These are phyloP conservation scores for Cervus canadensis DNA, from an alignment of 2,113 vertebrate species.

Conservation along the genomic window DNA sequence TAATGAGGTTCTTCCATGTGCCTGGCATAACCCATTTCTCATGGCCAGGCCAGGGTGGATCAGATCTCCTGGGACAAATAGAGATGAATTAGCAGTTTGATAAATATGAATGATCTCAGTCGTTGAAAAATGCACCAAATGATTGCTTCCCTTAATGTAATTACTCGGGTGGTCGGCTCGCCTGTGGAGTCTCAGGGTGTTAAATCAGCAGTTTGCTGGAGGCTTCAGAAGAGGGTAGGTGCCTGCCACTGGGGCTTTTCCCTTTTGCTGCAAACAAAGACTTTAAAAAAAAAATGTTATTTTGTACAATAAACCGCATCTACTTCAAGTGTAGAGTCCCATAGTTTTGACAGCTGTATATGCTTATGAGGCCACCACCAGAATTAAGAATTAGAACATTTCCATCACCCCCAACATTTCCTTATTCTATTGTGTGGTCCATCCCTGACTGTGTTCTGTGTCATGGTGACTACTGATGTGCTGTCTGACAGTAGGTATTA, in stretches of 20 bases:
- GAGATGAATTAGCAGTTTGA: neutral
- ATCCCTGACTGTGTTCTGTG: neutral
- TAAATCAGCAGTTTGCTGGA: neutral
- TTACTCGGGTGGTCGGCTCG: neutral
- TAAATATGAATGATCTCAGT: neutral
- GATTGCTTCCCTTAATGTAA: neutral
- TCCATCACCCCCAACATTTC: accelerated
- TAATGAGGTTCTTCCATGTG: neutral
- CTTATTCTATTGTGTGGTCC: neutral
- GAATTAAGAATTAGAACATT: neutral
- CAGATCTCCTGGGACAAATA: neutral
- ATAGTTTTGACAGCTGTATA: neutral
- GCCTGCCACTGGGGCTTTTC: neutral
- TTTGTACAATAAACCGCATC: neutral
- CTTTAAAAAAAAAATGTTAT: neutral
- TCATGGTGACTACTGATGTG: neutral
- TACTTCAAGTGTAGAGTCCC: neutral
- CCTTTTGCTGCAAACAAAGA: neutral
- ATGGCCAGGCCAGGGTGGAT: neutral
- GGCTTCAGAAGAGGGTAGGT: neutral
- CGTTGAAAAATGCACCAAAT: neutral
- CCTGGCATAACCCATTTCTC: neutral
- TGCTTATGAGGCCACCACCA: neutral
- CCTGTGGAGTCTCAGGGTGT: neutral
- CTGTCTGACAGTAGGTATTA: neutral